Conservation (phyloP, 2,797 vertebrate genomes). For the Pseudocheirus occidentalis region DNA sequence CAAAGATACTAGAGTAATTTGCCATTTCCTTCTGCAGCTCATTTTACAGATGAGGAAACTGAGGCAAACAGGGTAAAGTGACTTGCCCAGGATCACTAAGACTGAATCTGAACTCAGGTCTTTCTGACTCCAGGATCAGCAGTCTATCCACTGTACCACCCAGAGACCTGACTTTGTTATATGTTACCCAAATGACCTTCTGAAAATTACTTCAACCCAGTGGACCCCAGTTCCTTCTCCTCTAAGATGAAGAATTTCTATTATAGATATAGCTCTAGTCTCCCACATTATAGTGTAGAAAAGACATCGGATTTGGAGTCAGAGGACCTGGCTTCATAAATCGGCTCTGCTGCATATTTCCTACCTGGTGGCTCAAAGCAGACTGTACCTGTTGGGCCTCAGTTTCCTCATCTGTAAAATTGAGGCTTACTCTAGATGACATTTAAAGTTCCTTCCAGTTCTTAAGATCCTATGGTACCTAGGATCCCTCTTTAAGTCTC, state of each 20-base stretch:
- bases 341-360: not conserved
- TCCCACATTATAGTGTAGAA: not conserved
- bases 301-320: not conserved
- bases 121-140: not conserved
- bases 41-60: not conserved
- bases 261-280: not conserved
- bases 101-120: not conserved
- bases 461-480: not conserved
- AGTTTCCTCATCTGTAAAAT: not conserved
- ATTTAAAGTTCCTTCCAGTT: not conserved
- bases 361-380: not conserved
- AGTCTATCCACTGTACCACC: not conserved
- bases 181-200: not conserved
- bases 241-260: not conserved
- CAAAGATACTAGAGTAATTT: not conserved
- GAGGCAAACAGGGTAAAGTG: not conserved
- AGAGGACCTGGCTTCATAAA: not conserved
- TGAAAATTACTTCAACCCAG: too few species aligned
- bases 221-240: not conserved
- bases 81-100: not conserved
- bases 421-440: not conserved
- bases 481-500: not conserved
- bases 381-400: not conserved
- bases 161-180: not conserved
- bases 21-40: too few species aligned